A percentile compares a stretch with the other conserved stretches of the same genome.
Conservation (phyloP, 1,140 invertebrate species). For the Zaprionus gabonicus region DNA sequence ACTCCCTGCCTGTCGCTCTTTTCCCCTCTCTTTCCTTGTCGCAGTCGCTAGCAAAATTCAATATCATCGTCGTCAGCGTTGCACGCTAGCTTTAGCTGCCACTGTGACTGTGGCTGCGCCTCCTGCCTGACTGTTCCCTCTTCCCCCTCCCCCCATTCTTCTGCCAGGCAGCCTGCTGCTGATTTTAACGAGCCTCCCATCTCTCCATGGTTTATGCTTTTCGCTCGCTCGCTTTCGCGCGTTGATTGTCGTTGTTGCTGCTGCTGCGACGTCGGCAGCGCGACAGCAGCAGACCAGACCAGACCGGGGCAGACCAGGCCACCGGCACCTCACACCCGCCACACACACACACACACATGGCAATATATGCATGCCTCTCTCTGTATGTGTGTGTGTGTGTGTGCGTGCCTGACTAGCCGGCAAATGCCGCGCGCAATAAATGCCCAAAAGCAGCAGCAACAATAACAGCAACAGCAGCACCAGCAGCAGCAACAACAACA, state of each 20-base stretch:
- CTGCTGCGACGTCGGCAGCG: conserved; percentile 30
- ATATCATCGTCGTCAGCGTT: conserved; percentile 18
- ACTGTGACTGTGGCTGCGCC: conserved; percentile 49
- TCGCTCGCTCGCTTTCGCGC: conserved; percentile 77
- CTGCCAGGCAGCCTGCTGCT: conserved; percentile 58
- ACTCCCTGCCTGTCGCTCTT: neutral
- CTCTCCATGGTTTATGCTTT: conserved; percentile 80
- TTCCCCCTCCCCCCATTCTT: conserved; percentile 1
- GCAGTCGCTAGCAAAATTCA: conserved; percentile 1
- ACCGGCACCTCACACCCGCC: conserved; percentile 70
- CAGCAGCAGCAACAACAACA: conserved; percentile 2
- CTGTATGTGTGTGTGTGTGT: conserved; percentile 51
- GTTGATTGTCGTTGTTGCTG: conserved; percentile 71
- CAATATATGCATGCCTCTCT: conserved; percentile 8
- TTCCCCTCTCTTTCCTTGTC: neutral
- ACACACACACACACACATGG: conserved; percentile 50
- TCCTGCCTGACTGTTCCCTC: conserved; percentile 24
- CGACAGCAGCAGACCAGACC: conserved; percentile 29
- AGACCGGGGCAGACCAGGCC: conserved; percentile 45
- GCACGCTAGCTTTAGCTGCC: conserved; percentile 32
- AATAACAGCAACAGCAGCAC: conserved; percentile 52
- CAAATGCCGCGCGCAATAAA: conserved; percentile 76
- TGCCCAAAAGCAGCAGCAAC: conserved; percentile 78
- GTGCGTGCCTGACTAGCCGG: conserved; percentile 70
- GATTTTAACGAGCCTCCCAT: conserved; percentile 80